phyloP scores from a whole-genome alignment of 2,113 vertebrate species.

The Sceloporus tristichus region DNA sequence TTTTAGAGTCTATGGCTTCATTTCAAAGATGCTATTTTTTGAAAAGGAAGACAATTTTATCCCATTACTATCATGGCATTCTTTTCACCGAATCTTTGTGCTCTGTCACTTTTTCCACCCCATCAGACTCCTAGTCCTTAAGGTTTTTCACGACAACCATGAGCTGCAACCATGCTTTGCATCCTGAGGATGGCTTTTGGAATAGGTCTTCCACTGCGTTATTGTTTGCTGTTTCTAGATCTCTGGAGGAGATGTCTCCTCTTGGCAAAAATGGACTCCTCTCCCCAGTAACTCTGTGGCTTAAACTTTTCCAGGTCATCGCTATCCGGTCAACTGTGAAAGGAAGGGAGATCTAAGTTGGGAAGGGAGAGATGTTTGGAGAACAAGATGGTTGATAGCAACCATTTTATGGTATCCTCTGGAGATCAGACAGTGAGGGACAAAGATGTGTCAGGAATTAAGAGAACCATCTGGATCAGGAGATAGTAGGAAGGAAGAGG shows the following conservation, averaged over 20 bases:
- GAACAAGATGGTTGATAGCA: too few species aligned
- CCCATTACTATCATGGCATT: not conserved
- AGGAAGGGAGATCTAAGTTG: too few species aligned
- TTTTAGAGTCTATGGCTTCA: not conserved
- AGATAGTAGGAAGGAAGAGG: slow-evolving; percentile 30
- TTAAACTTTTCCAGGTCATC: too few species aligned
- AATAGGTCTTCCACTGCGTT: not conserved
- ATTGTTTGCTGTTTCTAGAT: not conserved
- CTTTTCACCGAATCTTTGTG: not conserved
- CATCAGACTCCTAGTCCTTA: not conserved
- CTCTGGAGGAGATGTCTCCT: not conserved
- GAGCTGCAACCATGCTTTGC: not conserved
- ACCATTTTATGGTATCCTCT: rapidly evolving
- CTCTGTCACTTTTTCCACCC: not conserved
- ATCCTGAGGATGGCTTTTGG: not conserved
- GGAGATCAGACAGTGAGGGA: not conserved
- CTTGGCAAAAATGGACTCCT: too few species aligned
- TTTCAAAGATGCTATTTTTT: not conserved
- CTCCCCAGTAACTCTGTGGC: too few species aligned
- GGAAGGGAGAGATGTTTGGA: too few species aligned
- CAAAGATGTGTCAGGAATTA: slow-evolving; percentile 44
- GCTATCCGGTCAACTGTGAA: too few species aligned
- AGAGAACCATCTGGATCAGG: not conserved
- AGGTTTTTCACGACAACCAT: not conserved
- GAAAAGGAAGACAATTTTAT: too few species aligned